Percentiles rank a stretch among this genome's conserved stretches.
Evolutionary conservation across 2,113 vertebrate species (phyloP).

Genomic region (Apus apus): DNA sequence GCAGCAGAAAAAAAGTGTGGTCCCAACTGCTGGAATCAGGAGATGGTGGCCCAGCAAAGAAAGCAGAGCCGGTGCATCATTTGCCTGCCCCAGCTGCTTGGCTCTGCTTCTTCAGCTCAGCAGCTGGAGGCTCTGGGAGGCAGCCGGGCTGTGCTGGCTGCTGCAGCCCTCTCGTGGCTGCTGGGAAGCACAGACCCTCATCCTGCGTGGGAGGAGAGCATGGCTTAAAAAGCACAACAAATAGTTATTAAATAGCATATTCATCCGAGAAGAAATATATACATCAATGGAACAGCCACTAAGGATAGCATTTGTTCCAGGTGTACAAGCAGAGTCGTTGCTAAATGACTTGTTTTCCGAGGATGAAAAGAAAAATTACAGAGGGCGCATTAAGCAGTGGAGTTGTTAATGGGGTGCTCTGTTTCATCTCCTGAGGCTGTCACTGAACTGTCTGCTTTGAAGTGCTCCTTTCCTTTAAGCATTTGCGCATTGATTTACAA

Average conservation of each 20-base stretch:
- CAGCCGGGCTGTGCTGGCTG: background rate
- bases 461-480: background rate
- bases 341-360: background rate
- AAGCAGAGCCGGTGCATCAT: accelerated
- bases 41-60: background rate
- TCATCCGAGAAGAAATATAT: background rate
- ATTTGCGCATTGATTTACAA: background rate
- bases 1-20: accelerated
- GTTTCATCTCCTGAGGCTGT: slow-evolving; percentile 11
- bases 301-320: background rate
- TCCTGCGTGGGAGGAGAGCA: accelerated
- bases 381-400: background rate
- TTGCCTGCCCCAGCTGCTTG: background rate
- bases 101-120: background rate
- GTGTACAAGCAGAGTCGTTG: background rate
- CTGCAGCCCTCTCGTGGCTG: slow-evolving; percentile 62
- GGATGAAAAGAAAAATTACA: slow-evolving; percentile 12
- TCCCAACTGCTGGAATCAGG: background rate
- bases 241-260: background rate
- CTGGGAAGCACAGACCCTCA: background rate
- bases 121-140: background rate
- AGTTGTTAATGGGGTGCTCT: background rate
- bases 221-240: background rate
- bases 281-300: background rate
- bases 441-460: slow-evolving; percentile 19